A percentile compares a stretch with the other conserved stretches of the same genome.
Evolutionary conservation across 2,888 invertebrate genomes (phyloP).

Genomic region (Macropis europaea): DNA sequence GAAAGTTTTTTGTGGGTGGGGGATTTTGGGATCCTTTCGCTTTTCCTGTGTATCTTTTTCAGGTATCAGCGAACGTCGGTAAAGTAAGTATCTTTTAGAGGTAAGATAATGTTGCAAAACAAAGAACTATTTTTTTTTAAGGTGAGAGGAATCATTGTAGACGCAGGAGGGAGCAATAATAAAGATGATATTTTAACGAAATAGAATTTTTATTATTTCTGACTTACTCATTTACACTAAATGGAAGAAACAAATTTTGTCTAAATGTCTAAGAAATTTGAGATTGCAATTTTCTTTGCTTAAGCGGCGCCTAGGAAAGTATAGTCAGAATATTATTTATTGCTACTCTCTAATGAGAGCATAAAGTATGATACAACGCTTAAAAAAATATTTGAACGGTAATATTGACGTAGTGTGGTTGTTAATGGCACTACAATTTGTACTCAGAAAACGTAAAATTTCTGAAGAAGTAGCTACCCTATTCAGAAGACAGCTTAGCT

Average conservation of each 20-base stretch:
- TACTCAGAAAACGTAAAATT: constrained; percentile 9
- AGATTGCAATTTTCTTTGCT: neutral
- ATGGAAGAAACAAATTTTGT: constrained; percentile 17
- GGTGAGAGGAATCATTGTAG: constrained; percentile 37
- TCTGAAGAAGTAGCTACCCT: neutral
- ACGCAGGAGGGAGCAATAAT: constrained; percentile 27
- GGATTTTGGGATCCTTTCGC: constrained; percentile 35
- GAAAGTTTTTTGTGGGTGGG: constrained; percentile 16
- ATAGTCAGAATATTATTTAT: neutral
- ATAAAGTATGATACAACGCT: neutral
- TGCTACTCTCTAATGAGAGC: constrained; percentile 2
- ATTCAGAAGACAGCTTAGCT: constrained; percentile 6
- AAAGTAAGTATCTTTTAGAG: constrained; percentile 56
- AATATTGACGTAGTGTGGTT: neutral
- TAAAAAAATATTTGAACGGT: neutral
- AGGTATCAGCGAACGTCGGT: constrained; percentile 31
- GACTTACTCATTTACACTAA: constrained; percentile 10
- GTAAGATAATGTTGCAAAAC: constrained; percentile 39
- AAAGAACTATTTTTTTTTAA: constrained; percentile 18
- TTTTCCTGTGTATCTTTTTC: constrained; percentile 52
- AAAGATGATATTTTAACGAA: constrained; percentile 40
- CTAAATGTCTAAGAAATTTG: constrained; percentile 4
- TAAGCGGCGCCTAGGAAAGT: neutral
- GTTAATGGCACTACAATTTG: constrained; percentile 8
- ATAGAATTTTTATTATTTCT: constrained; percentile 52